Conservation (phyloP, 2,113 vertebrate species). For the Triplophysa dalaica region DNA sequence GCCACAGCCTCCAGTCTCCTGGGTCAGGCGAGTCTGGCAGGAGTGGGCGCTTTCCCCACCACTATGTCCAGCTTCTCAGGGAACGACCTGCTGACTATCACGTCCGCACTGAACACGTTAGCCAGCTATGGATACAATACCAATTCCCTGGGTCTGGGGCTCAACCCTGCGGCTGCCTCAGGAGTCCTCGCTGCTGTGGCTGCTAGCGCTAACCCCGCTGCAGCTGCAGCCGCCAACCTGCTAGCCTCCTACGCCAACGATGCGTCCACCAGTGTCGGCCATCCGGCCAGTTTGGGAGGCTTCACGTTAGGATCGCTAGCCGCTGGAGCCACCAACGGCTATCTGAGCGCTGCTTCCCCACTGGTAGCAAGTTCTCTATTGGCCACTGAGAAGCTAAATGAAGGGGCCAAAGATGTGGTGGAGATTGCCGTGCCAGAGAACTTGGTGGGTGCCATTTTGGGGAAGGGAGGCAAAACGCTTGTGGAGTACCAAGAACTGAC, state of each 20-base stretch:
- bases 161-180: conserved; percentile 86
- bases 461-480: conserved; percentile 92
- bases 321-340: conserved; percentile 83
- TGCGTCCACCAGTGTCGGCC: conserved; percentile 75
- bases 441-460: conserved; percentile 92
- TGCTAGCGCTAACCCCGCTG: conserved; percentile 86
- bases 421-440: conserved; percentile 94
- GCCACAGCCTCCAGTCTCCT: conserved; percentile 84
- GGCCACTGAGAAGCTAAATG: conserved; percentile 85
- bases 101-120: conserved; percentile 90
- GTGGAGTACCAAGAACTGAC: conserved; percentile 97
- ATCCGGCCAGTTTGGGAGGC: conserved; percentile 77
- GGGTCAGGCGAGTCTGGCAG: conserved; percentile 82
- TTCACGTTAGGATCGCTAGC: conserved; percentile 86
- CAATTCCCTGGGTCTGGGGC: conserved; percentile 88
- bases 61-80: conserved; percentile 89
- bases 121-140: conserved; percentile 94
- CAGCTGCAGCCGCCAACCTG: conserved; percentile 86
- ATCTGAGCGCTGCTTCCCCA: conserved; percentile 84
- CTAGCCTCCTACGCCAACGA: conserved; percentile 88
- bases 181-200: conserved; percentile 87
- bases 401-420: conserved; percentile 90
- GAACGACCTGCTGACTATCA: conserved; percentile 90
- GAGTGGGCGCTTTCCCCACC: conserved; percentile 84
- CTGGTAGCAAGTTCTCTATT: conserved; percentile 84